Conservation (phyloP, 2,888 invertebrate species). For the Stegophylla sp. region DNA sequence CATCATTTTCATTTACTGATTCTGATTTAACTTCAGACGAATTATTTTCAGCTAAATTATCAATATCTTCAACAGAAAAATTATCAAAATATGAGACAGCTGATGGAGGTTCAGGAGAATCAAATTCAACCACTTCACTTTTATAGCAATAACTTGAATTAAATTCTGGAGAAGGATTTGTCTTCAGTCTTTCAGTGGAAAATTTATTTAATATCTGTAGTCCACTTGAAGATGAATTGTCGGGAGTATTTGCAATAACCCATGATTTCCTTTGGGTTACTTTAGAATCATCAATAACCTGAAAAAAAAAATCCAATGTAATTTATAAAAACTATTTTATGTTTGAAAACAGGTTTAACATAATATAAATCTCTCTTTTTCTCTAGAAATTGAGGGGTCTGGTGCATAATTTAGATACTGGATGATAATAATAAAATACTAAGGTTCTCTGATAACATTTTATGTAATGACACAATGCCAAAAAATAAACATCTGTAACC, state of each 20-base stretch:
- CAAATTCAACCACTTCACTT: constrained; percentile 40
- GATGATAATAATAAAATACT: no score
- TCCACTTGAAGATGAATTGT: constrained; percentile 14
- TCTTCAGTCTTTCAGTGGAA: constrained; percentile 22
- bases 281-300: constrained; percentile 20
- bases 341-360: no score
- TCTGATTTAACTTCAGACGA: neutral
- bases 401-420: no score
- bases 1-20: neutral
- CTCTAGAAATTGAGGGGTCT: no score
- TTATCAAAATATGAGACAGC: neutral
- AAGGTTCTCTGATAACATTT: no score
- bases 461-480: no score
- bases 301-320: no score
- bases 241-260: constrained; percentile 11
- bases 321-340: no score
- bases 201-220: constrained; percentile 14
- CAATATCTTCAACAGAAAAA: neutral
- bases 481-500: no score
- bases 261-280: constrained; percentile 32
- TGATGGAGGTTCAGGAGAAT: constrained; percentile 8
- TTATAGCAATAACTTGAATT: constrained; percentile 31
- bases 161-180: constrained; percentile 36
- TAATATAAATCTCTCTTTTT: no score
- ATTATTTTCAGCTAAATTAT: neutral